Conservation (phyloP, 2,888 invertebrate species). For the Oscheius myriophilus region DNA sequence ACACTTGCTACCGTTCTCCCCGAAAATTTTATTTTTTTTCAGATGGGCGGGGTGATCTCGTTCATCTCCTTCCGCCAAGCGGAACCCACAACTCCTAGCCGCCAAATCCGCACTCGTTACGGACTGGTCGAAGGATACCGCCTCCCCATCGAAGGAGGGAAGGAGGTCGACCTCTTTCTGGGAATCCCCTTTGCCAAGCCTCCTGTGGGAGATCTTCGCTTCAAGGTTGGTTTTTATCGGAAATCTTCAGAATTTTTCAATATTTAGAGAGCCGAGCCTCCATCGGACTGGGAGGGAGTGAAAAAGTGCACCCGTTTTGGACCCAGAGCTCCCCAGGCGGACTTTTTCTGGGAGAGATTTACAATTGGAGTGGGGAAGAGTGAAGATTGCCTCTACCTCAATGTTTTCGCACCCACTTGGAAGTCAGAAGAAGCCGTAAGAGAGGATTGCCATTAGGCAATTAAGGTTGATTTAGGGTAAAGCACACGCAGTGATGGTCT, state of each 20-base stretch:
- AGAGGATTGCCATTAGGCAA: neutral
- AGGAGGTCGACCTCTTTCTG: constrained; percentile 54
- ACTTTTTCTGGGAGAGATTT: constrained; percentile 36
- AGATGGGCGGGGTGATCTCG: constrained; percentile 58
- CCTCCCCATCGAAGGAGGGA: constrained; percentile 43
- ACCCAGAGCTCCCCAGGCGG: constrained; percentile 50
- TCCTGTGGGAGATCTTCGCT: constrained; percentile 62
- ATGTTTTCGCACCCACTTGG: constrained; percentile 55
- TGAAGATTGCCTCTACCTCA: constrained; percentile 55
- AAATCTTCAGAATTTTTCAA: neutral
- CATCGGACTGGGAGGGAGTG: constrained; percentile 42
- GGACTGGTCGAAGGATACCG: constrained; percentile 54
- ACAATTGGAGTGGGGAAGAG: constrained; percentile 45
- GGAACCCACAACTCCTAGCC: constrained; percentile 36
- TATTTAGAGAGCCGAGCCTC: constrained; percentile 47
- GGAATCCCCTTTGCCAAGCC: constrained; percentile 67
- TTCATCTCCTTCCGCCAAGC: constrained; percentile 48
- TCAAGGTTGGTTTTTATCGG: constrained; percentile 39
- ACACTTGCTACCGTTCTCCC: neutral
- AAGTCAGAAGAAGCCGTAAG: constrained; percentile 30
- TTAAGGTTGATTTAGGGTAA: neutral
- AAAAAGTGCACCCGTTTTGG: constrained; percentile 54
- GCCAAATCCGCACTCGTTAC: constrained; percentile 47
- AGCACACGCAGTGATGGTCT: constrained; percentile 58
- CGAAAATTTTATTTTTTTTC: constrained; percentile 15